A percentile compares a stretch with the other conserved stretches of the same genome.
Evolutionary conservation across 2,113 vertebrate genomes (phyloP).

Genomic region (Nerophis lumbriciformis): DNA sequence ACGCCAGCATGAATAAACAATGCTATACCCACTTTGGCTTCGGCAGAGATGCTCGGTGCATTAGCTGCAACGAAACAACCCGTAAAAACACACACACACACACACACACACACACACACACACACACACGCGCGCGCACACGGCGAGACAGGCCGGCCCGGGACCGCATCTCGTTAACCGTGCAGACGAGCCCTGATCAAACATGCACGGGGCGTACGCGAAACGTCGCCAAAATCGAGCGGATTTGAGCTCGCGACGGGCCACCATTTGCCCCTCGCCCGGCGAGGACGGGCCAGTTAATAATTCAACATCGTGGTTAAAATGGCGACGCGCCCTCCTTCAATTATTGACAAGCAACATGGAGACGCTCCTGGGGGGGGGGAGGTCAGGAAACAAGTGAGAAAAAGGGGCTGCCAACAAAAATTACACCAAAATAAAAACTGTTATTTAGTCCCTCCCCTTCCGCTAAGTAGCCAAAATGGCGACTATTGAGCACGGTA

Average conservation of each 20-base stretch:
- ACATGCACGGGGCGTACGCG: slow-evolving; percentile 53
- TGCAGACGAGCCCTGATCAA: slow-evolving; percentile 48
- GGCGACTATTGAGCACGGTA: too few relatives aligned
- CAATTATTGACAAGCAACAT: slow-evolving; percentile 71
- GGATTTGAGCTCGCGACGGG: too few relatives aligned
- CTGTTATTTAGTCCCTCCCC: not conserved
- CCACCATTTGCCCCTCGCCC: too few relatives aligned
- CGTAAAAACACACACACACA: not conserved
- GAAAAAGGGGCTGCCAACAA: not conserved
- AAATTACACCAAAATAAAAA: too few relatives aligned
- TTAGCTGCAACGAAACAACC: slow-evolving; percentile 10
- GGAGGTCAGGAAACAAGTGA: slow-evolving; percentile 12
- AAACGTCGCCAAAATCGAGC: slow-evolving; percentile 11
- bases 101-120: not conserved
- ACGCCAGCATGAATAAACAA: slow-evolving; percentile 35
- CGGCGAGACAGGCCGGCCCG: slow-evolving; percentile 36
- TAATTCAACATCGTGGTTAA: slow-evolving; percentile 64
- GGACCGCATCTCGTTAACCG: slow-evolving; percentile 33
- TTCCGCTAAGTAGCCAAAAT: too few relatives aligned
- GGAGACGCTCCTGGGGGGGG: slow-evolving; percentile 46
- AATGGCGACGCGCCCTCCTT: slow-evolving; percentile 48
- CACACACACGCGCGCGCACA: not conserved
- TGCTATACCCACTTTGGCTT: slow-evolving; percentile 23
- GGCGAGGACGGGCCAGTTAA: slow-evolving; percentile 29
- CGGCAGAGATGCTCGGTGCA: slow-evolving; percentile 11